These are phyloP conservation scores for Sarotherodon lohbergeri DNA, from an alignment of 2,113 vertebrate species.

Conservation along the genomic window DNA sequence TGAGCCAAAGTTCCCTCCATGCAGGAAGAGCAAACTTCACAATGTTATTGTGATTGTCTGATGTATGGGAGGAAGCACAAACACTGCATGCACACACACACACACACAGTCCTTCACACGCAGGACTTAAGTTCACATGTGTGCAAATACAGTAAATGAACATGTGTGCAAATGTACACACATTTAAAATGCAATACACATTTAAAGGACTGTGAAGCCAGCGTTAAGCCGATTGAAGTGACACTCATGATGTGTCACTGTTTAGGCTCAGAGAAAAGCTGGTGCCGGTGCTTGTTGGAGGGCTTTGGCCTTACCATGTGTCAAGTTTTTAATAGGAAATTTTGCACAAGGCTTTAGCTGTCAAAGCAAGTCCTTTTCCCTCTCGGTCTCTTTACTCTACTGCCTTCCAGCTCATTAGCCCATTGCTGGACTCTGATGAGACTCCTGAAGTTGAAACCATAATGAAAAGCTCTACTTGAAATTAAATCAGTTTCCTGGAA, in stretches of 20 bases:
- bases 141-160: neutral
- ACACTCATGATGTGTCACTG: neutral
- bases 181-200: neutral
- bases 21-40: slow-evolving; percentile 23
- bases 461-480: slow-evolving; percentile 12
- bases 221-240: neutral
- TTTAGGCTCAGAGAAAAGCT: neutral
- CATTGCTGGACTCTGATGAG: neutral
- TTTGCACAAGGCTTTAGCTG: neutral
- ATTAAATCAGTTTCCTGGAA: neutral
- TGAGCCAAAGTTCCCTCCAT: neutral
- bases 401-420: neutral
- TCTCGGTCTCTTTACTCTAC: slow-evolving; percentile 4
- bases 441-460: neutral
- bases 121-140: neutral
- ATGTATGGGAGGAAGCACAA: slow-evolving; percentile 17
- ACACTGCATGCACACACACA: fast-evolving
- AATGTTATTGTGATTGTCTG: slow-evolving; percentile 26
- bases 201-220: neutral
- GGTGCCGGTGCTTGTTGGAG: neutral
- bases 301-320: neutral
- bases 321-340: neutral
- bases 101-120: neutral
- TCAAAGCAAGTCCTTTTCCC: neutral
- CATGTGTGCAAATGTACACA: neutral